Percentiles rank a stretch among this genome's conserved stretches.
phyloP scores from a whole-genome alignment of 2,888 invertebrate genomes.

The Pterostichus madidus region DNA sequence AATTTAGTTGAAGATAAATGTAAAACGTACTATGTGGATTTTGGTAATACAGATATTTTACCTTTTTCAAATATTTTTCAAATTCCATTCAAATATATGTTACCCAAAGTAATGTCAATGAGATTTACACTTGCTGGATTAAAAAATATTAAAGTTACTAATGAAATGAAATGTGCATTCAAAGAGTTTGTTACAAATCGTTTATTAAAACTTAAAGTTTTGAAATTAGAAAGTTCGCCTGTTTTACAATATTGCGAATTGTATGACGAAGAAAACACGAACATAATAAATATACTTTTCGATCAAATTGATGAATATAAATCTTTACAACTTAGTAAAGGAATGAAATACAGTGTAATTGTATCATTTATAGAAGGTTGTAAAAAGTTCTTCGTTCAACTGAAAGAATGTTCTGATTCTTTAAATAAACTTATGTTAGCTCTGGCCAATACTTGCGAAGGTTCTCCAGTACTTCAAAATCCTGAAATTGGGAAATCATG shows the following conservation, averaged over 20 bases:
- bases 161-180: slow-evolving; percentile 86
- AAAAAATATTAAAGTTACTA: slow-evolving; percentile 78
- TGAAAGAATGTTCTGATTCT: slow-evolving; percentile 81
- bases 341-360: slow-evolving; percentile 78
- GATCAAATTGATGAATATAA: slow-evolving; percentile 68
- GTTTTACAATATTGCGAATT: slow-evolving; percentile 88
- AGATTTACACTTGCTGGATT: slow-evolving; percentile 86
- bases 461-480: slow-evolving; percentile 71
- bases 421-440: slow-evolving; percentile 85
- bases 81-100: slow-evolving; percentile 86
- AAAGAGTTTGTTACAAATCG: slow-evolving; percentile 83
- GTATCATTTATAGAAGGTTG: slow-evolving; percentile 86
- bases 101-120: slow-evolving; percentile 87
- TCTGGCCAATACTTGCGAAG: slow-evolving; percentile 80
- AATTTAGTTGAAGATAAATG: slow-evolving; percentile 85
- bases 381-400: slow-evolving; percentile 86
- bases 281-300: slow-evolving; percentile 69
- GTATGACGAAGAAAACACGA: slow-evolving; percentile 78
- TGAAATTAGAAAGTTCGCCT: slow-evolving; percentile 84
- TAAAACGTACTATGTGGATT: slow-evolving; percentile 89
- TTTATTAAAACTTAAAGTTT: slow-evolving; percentile 83
- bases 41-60: slow-evolving; percentile 87
- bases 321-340: slow-evolving; percentile 72
- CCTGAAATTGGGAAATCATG: slow-evolving; percentile 83
- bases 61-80: slow-evolving; percentile 86